Conservation (phyloP, 1,140 invertebrate species). For the Andrena cerasifolii region DNA sequence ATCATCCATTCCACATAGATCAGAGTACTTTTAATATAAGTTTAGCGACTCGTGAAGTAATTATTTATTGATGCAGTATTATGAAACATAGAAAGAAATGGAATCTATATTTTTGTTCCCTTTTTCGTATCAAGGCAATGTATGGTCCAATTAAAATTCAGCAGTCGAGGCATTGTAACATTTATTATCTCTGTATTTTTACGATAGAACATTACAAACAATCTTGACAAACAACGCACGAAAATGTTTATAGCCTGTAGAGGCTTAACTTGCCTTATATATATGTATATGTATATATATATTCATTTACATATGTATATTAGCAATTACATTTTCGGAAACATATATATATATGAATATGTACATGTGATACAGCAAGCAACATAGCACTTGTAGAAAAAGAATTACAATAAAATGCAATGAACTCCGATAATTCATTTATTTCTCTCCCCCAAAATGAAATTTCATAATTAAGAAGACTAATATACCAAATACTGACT, state of each 20-base stretch:
- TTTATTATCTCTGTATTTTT: conserved; percentile 53
- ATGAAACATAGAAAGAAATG: conserved; percentile 1
- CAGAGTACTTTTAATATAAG: conserved; percentile 26
- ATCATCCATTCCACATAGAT: conserved; percentile 3
- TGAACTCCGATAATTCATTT: conserved; percentile 14
- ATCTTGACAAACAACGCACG: conserved; percentile 35
- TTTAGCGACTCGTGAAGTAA: conserved; percentile 1
- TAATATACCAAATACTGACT: background rate
- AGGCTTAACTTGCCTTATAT: conserved; percentile 58
- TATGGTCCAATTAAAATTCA: conserved; percentile 56
- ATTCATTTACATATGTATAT: no score
- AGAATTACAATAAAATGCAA: conserved; percentile 58
- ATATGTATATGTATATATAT: conserved; percentile 19
- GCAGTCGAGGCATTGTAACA: conserved; percentile 38
- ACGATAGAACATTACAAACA: conserved; percentile 38
- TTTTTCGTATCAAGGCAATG: conserved; percentile 37
- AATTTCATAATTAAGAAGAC: no score
- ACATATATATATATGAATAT: conserved; percentile 38
- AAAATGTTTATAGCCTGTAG: conserved; percentile 47
- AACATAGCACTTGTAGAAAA: conserved; percentile 55
- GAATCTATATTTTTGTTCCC: conserved; percentile 30
- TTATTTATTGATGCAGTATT: conserved; percentile 48
- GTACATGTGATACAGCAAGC: conserved; percentile 44
- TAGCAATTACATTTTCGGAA: conserved; percentile 52
- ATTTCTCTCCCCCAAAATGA: background rate